Evolutionary conservation across 2,888 invertebrate species (phyloP).

Genomic region (Cabera pusaria): DNA sequence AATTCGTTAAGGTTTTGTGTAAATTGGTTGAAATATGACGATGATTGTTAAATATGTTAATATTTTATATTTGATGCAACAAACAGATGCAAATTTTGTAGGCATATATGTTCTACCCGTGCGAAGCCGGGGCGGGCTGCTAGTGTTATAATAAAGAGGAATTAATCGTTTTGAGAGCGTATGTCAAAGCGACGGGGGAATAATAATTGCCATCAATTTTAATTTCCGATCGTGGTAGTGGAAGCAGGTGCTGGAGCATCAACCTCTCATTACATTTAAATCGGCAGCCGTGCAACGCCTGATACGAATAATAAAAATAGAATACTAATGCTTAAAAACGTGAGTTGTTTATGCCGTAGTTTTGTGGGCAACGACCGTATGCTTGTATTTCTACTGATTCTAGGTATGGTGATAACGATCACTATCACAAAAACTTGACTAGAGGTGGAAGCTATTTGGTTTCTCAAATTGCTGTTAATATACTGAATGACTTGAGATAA

Average conservation of each 20-base stretch:
- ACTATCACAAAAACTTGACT: slow-evolving; percentile 1
- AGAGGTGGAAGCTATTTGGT: no score
- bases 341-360: slow-evolving; percentile 20
- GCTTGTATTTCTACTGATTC: slow-evolving; percentile 29
- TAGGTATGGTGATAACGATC: slow-evolving; percentile 9
- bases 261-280: slow-evolving; percentile 45
- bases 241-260: slow-evolving; percentile 43
- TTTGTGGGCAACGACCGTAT: slow-evolving; percentile 42
- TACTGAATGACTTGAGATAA: no score
- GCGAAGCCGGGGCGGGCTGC: no score
- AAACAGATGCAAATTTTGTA: no score
- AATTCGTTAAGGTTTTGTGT: no score
- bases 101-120: no score
- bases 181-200: slow-evolving; percentile 38
- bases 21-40: no score
- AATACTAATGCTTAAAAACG: slow-evolving; percentile 31
- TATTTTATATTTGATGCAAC: no score
- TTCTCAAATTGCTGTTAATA: no score
- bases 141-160: no score
- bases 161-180: no score
- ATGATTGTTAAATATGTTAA: no score
- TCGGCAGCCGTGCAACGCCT: slow-evolving; percentile 37
- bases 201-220: slow-evolving; percentile 50
- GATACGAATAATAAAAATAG: slow-evolving; percentile 44
- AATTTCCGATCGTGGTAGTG: slow-evolving; percentile 50